phyloP scores from a whole-genome alignment of 2,113 vertebrate species.

The Mustelus asterias region DNA sequence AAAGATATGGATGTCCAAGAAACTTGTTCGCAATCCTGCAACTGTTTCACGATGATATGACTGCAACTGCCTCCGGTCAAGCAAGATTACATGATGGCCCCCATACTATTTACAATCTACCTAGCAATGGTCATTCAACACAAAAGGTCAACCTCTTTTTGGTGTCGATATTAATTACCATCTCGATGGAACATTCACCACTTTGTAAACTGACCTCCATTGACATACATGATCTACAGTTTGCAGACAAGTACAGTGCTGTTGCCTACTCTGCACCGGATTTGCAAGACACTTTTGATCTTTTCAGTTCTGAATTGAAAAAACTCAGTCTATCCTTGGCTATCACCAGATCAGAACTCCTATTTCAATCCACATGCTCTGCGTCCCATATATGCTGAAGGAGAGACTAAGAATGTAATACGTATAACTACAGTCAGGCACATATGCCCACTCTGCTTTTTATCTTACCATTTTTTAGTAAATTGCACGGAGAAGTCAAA shows the following conservation, averaged over 20 bases:
- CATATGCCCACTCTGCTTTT: background rate
- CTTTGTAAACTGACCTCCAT: background rate
- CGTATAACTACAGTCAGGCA: background rate
- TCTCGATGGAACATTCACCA: background rate
- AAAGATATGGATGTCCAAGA: too few relatives aligned
- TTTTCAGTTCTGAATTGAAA: background rate
- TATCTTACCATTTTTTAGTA: background rate
- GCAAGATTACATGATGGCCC: background rate
- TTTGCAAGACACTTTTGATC: background rate
- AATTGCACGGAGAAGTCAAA: background rate
- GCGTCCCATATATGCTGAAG: background rate
- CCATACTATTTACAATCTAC: background rate
- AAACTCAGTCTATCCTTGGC: background rate
- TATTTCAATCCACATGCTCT: background rate
- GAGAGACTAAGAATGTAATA: background rate
- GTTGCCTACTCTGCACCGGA: background rate
- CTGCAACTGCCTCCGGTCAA: background rate
- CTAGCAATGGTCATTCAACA: background rate
- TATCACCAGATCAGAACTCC: background rate
- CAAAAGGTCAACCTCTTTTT: background rate
- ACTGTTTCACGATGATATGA: background rate
- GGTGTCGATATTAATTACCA: background rate
- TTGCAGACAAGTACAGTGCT: background rate
- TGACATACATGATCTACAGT: background rate
- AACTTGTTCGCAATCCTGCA: too few relatives aligned